Evolutionary conservation across 30 jellyfish, hydroid and myxozoan genomes (phyloP).

Genomic region (Pseudorhiza aurosa): DNA sequence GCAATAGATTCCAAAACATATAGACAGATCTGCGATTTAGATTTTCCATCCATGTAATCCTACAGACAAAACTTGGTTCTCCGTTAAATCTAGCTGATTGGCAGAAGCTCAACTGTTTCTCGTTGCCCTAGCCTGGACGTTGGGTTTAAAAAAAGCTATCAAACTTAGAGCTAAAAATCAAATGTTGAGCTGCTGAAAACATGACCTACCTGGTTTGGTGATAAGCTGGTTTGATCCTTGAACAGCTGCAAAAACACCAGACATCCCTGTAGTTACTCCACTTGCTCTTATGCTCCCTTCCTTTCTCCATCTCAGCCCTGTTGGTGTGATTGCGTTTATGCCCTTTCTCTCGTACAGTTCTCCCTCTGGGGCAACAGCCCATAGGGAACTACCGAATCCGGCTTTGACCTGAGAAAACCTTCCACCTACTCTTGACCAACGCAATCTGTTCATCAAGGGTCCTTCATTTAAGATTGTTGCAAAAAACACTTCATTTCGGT

Average conservation of each 20-base stretch:
- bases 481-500: conserved; percentile 58
- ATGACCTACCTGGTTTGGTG: conserved; percentile 34
- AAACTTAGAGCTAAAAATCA: no score
- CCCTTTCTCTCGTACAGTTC: conserved; percentile 67
- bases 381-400: conserved; percentile 90
- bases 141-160: no score
- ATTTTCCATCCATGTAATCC: no score
- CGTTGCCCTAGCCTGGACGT: no score
- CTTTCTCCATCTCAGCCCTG: conserved; percentile 77
- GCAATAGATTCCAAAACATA: no score
- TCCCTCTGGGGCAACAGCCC: conserved; percentile 84
- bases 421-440: conserved; percentile 67
- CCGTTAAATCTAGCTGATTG: no score
- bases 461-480: conserved; percentile 47
- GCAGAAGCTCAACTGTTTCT: no score
- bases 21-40: no score
- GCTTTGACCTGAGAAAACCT: conserved; percentile 64
- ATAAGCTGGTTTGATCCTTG: conserved; percentile 31
- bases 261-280: conserved; percentile 80
- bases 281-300: conserved; percentile 40
- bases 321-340: conserved; percentile 63
- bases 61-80: no score
- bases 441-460: conserved; percentile 16
- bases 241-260: conserved; percentile 63
- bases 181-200: not conserved